phyloP scores from a whole-genome alignment of 2,797 vertebrate species.

The Acanthis flammea region DNA sequence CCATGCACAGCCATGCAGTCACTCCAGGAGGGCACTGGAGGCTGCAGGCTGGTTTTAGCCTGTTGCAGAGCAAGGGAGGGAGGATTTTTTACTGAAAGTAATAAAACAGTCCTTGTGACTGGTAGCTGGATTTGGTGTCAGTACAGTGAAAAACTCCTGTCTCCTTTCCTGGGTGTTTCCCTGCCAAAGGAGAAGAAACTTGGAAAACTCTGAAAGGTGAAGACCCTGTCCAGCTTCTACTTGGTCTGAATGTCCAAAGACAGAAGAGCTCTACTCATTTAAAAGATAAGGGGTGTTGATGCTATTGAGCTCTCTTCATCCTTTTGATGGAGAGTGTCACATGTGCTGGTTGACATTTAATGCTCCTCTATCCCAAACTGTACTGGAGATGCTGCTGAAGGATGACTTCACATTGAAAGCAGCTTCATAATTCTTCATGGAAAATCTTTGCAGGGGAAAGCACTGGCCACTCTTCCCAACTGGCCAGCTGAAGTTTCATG shows the following conservation, averaged over 20 bases:
- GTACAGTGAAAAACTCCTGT: background rate
- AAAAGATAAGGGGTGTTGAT: background rate
- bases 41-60: background rate
- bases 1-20: background rate
- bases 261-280: background rate
- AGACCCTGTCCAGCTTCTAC: background rate
- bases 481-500: rapidly evolving
- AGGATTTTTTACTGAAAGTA: background rate
- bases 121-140: background rate
- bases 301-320: background rate
- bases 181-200: background rate
- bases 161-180: background rate
- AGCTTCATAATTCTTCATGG: background rate
- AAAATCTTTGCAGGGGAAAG: background rate
- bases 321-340: background rate
- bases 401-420: background rate
- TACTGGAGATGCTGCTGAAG: background rate
- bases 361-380: background rate
- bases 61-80: background rate
- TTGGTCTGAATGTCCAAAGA: background rate
- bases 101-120: background rate
- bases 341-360: background rate
- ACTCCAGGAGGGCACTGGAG: background rate
- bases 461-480: background rate
- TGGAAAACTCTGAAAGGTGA: background rate